Evolutionary conservation across 1,140 invertebrate species (phyloP).

Genomic region (Calosoma granatense): DNA sequence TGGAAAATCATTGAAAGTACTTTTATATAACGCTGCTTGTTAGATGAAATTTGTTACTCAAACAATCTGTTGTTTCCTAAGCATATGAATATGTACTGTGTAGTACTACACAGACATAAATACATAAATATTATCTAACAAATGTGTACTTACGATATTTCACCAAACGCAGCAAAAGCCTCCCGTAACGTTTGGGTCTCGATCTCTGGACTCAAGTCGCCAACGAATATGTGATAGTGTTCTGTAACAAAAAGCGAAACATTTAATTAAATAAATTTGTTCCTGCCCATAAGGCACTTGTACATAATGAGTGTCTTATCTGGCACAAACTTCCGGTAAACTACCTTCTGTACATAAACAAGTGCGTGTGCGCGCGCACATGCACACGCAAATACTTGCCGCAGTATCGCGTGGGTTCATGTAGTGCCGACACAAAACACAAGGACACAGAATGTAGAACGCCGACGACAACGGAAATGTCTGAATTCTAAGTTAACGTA

Average conservation of each 20-base stretch:
- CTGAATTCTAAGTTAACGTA: neutral
- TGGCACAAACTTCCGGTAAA: neutral
- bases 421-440: too few species aligned
- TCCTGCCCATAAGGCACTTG: too few species aligned
- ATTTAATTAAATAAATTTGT: too few species aligned
- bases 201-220: constrained; percentile 97
- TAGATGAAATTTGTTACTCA: neutral
- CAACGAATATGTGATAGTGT: constrained; percentile 98
- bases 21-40: neutral
- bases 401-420: too few species aligned
- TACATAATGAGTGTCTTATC: too few species aligned
- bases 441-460: too few species aligned
- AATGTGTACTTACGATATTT: constrained; percentile 67
- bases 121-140: too few species aligned
- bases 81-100: too few species aligned
- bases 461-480: neutral
- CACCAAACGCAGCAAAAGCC: constrained; percentile 95
- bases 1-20: neutral
- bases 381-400: too few species aligned
- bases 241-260: constrained; percentile 43
- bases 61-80: too few species aligned
- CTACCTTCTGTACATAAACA: neutral
- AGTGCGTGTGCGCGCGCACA: too few species aligned
- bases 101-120: too few species aligned
- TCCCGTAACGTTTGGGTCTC: constrained; percentile 95